Conservation (phyloP, 2,113 vertebrate genomes). For the Tenrec ecaudatus region DNA sequence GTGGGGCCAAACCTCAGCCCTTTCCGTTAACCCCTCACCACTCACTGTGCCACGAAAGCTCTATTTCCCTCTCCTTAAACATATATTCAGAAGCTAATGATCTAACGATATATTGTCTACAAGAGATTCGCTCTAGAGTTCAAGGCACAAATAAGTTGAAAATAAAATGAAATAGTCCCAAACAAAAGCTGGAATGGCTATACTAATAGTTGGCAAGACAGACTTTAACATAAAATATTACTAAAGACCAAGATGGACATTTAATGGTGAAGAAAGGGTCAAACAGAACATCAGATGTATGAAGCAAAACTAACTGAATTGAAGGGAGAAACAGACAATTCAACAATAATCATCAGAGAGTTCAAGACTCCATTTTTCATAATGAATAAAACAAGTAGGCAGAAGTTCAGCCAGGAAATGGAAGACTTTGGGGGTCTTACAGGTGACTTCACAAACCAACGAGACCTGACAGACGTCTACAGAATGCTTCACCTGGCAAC, state of each 20-base stretch:
- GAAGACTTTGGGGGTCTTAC: background rate
- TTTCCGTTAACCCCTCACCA: no score
- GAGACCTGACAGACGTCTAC: background rate
- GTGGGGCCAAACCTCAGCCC: no score
- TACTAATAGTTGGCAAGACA: background rate
- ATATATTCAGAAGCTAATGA: background rate
- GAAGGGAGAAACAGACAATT: background rate
- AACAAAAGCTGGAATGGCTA: background rate
- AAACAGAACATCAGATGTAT: background rate
- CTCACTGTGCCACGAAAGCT: no score
- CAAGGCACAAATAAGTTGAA: background rate
- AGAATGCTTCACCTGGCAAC: background rate
- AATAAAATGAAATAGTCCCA: background rate
- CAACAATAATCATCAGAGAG: background rate
- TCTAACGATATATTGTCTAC: background rate
- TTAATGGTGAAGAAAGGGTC: background rate
- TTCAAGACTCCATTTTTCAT: background rate
- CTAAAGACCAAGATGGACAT: background rate
- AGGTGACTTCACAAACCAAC: background rate
- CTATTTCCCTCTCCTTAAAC: background rate
- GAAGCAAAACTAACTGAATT: background rate
- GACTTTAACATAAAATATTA: background rate
- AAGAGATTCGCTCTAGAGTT: background rate
- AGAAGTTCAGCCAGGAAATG: background rate
- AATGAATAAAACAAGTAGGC: background rate